Percentiles rank a stretch among this genome's conserved stretches.
phyloP scores from a whole-genome alignment of 2,888 invertebrate species.

The Pterobdella sp. region DNA sequence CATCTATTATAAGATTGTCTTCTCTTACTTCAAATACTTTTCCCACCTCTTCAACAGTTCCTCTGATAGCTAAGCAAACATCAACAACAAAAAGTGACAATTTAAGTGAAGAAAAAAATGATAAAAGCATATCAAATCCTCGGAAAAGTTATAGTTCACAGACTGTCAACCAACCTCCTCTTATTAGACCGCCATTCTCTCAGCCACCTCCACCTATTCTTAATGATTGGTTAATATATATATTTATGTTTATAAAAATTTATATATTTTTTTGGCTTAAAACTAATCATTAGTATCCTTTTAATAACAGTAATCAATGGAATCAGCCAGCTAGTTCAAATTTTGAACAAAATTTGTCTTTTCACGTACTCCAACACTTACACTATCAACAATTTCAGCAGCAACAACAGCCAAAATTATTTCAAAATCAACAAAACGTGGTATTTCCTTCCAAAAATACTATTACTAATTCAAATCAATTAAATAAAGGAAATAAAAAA shows the following conservation, averaged over 20 bases:
- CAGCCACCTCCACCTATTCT: not conserved
- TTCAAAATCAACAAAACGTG: not conserved
- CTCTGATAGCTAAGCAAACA: not conserved
- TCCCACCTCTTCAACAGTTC: not conserved
- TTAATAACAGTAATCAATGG: not conserved
- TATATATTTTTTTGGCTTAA: not conserved
- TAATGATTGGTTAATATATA: not conserved
- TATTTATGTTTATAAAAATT: not conserved
- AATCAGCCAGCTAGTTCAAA: not conserved
- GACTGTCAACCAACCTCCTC: not conserved
- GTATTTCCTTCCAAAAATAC: not conserved
- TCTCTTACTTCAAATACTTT: not conserved
- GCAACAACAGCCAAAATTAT: not conserved
- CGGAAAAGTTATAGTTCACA: not conserved
- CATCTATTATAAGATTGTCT: not conserved
- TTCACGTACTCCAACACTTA: not conserved
- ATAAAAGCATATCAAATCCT: not conserved
- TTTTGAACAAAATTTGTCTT: not conserved
- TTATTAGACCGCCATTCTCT: not conserved
- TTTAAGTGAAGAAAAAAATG: not conserved
- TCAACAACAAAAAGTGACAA: not conserved
- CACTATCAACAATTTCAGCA: slow-evolving; percentile 1
- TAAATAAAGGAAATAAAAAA: not conserved
- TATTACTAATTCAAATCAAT: not conserved
- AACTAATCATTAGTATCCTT: not conserved